phyloP scores from a whole-genome alignment of 2,888 invertebrate species.

The Acrocyrtus sp. region DNA sequence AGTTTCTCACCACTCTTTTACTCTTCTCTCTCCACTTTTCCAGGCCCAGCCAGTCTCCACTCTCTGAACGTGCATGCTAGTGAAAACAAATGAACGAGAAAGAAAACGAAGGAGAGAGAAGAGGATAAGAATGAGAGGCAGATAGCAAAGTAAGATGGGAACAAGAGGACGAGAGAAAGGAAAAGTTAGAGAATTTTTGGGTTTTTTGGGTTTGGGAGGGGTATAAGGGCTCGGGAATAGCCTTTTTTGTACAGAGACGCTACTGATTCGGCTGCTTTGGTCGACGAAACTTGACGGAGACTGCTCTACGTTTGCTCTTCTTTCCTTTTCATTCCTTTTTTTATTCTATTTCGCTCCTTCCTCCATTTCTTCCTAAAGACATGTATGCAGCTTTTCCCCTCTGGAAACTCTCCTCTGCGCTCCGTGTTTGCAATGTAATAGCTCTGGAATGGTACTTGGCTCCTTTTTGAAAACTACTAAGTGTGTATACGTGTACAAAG shows the following conservation, averaged over 20 bases:
- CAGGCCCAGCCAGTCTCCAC: not conserved
- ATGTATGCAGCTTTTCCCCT: conserved; percentile 18
- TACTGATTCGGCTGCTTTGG: conserved; percentile 45
- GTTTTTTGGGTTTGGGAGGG: conserved; percentile 39
- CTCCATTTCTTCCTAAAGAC: conserved; percentile 12
- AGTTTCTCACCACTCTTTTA: not conserved
- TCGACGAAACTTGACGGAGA: conserved; percentile 53
- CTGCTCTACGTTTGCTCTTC: conserved; percentile 23
- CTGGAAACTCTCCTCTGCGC: not conserved
- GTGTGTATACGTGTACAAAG: conserved; percentile 7
- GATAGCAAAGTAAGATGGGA: not conserved
- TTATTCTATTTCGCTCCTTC: conserved; percentile 13
- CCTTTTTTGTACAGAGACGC: conserved; percentile 25
- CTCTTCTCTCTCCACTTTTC: no score
- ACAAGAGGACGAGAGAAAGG: not conserved
- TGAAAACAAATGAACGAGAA: conserved; percentile 39
- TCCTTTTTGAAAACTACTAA: conserved; percentile 35
- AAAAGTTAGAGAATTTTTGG: conserved; percentile 26
- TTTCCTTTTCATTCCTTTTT: conserved; percentile 3
- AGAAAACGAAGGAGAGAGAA: conserved; percentile 6
- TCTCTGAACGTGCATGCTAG: conserved; percentile 28
- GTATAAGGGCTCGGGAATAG: conserved; percentile 49
- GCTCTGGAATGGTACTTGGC: conserved; percentile 36
- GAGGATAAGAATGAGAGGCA: not conserved
- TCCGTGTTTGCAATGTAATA: conserved; percentile 42